Base-by-base conservation (phyloP, 2,888 invertebrate species). In the Rhorus exstirpatorius region DNA sequence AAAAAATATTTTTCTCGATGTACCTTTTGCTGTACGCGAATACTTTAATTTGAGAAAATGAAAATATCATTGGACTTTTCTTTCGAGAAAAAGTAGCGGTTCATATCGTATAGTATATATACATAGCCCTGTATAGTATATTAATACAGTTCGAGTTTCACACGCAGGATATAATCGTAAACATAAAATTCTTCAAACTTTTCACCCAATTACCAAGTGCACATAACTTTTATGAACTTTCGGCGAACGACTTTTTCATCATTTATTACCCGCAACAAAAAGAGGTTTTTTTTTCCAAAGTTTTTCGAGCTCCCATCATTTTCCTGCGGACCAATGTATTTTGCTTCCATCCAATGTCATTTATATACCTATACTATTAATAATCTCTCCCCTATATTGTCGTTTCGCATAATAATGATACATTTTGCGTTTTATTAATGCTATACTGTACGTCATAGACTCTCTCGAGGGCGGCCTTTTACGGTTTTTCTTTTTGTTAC, bases 171-270 rank as follows among this genome's bases (percentile, higher is more conserved):
- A 55, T 44, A 63, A 78, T 63, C 35, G 46, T 46, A 71, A 78
- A 63, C 70, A 78, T 46, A 53, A 55, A 35, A 65, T 71, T 46
- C 63, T 26, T 38, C 2, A 53, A 78, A 77, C 26, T n/a, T 71
- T 55, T 78, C 31, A 6, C 31, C 53, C 10, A 26, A 55, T 71
- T 35, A 55, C 53, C 26, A 63, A 63, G 44, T 55, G 61, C 67
- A 31, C 8, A 53, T 51, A 78, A 41, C 38, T 61, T 70, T 49
- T 51, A 41, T 41, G 17, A 77, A 78, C 70, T 53, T 41, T 53
- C 53, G 38, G 58, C 38, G 19, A 61, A 31, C 49, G 21, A 35
- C 60, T n/a, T 60, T 72, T 35, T 49, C 46, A 55, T 41, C 61
- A 35, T 35, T n/a, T 21, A 17, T 49, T 44, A 41, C 44, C 44